These are phyloP conservation scores for Agrenia bidenticulata DNA, from an alignment of 2,888 invertebrate species.

Conservation along the genomic window DNA sequence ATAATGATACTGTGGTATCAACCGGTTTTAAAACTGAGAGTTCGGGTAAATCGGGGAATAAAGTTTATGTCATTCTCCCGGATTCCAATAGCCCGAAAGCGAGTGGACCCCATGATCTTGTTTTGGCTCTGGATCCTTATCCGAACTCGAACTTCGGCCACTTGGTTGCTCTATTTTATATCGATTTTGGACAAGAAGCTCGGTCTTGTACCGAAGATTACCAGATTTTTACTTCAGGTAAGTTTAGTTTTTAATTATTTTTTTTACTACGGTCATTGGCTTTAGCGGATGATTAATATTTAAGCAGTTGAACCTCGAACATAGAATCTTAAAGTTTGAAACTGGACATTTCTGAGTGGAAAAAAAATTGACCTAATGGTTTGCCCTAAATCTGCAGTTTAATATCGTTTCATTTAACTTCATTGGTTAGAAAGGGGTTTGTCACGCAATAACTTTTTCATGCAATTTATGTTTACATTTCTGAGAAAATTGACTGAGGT, in stretches of 20 bases:
- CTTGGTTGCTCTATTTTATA: constrained; percentile 58
- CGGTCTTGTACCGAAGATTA: constrained; percentile 38
- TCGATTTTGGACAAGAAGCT: constrained; percentile 54
- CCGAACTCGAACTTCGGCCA: constrained; percentile 60
- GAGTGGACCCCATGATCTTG: constrained; percentile 56
- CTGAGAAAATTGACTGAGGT: no score
- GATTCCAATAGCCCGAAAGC: constrained; percentile 43
- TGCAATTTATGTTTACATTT: no score
- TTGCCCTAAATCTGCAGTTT: no score
- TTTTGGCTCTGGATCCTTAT: constrained; percentile 59
- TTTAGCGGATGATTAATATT: no score
- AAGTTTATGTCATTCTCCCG: constrained; percentile 49
- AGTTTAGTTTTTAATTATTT: constrained; percentile 42
- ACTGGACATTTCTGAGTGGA: no score
- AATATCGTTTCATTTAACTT: no score
- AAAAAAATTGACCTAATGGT: no score
- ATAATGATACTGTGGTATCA: neutral
- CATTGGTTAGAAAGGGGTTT: no score
- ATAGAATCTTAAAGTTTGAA: no score
- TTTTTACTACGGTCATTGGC: no score
- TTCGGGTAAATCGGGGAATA: constrained; percentile 6
- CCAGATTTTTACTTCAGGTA: constrained; percentile 53
- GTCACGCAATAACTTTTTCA: no score
- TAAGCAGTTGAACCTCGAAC: no score
- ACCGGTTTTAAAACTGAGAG: neutral